phyloP scores from a whole-genome alignment of 2,888 invertebrate genomes.

The Anoncus sp. region DNA sequence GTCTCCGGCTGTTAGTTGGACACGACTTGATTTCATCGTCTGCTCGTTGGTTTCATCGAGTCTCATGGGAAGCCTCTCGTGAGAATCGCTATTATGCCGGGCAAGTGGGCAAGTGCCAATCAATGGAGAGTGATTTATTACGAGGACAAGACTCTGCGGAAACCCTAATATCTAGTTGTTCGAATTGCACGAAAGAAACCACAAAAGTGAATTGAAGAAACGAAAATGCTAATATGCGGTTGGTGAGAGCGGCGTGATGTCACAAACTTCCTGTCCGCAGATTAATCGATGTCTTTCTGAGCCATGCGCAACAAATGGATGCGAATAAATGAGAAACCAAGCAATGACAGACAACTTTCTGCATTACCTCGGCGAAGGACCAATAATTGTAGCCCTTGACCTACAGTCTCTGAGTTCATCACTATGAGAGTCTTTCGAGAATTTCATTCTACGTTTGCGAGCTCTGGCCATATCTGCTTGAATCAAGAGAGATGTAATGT shows the following conservation, averaged over 20 bases:
- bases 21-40: background rate
- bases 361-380: background rate
- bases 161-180: background rate
- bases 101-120: background rate
- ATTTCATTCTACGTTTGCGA: background rate
- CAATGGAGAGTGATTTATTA: background rate
- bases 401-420: background rate
- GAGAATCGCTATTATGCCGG: background rate
- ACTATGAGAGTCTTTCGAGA: conserved; percentile 19
- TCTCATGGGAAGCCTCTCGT: too few relatives aligned
- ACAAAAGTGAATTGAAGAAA: background rate
- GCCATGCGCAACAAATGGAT: background rate
- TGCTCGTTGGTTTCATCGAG: too few relatives aligned
- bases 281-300: too few relatives aligned
- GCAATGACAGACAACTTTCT: too few relatives aligned
- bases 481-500: background rate
- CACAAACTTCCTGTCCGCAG: too few relatives aligned
- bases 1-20: background rate
- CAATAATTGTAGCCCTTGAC: conserved; percentile 2
- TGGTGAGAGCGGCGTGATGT: background rate
- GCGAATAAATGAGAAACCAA: too few relatives aligned
- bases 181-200: background rate
- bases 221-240: background rate
- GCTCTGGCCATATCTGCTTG: conserved; percentile 7
- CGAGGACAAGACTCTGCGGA: background rate